Base-by-base conservation (phyloP, 1,140 invertebrate genomes). In the Lutraria rhynchaena region DNA sequence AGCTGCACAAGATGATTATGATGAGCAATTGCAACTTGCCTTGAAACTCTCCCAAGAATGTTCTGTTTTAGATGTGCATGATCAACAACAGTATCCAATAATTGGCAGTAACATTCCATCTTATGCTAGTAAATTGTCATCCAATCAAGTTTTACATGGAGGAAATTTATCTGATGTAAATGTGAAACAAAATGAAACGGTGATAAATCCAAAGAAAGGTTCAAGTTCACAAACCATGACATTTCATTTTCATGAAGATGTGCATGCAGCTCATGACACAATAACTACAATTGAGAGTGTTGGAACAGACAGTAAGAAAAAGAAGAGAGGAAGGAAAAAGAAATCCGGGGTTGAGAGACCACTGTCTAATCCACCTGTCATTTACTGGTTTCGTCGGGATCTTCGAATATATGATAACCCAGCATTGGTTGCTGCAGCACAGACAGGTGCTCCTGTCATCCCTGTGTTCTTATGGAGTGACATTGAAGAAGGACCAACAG, bases 371-470 rank as follows among this genome's bases (percentile, higher is more conserved):
- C 63, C 58, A 41, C 81, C 83, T 46, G 69, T 85, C 4, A 80
- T 97, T 15, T 96, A 97, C 90, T 98, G 97, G 96, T 97, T 98
- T 90, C 93, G 97, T 15, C 96, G 96, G 92, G 96, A 96, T 29
- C 92, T 98, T 1, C 94, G 97, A 37, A 92, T 98, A 1, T 96
- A 97, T 90, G 97, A 98, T 88, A 97, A 98, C 91, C 96, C 96
- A 1, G 95, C 96, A 33, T 89, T 98, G n/a, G 90, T 93, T 55
- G 95, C 96, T 85, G 96, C 89, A 37, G 69, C 84, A 24, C 53
- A 88, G 49, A 58, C 85, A 15, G 77, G 86, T 53, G 74, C 61
- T 13, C 69, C 83, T n/a, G 83, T 85, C 7, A 51, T 85, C 55
- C 41, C 77, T 9, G 41, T 63, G 13, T 85, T 75, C 44, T 44